Percentiles rank a stretch among this genome's conserved stretches.
Evolutionary conservation across 2,113 vertebrate genomes (phyloP).

Genomic region (Procapra przewalskii): DNA sequence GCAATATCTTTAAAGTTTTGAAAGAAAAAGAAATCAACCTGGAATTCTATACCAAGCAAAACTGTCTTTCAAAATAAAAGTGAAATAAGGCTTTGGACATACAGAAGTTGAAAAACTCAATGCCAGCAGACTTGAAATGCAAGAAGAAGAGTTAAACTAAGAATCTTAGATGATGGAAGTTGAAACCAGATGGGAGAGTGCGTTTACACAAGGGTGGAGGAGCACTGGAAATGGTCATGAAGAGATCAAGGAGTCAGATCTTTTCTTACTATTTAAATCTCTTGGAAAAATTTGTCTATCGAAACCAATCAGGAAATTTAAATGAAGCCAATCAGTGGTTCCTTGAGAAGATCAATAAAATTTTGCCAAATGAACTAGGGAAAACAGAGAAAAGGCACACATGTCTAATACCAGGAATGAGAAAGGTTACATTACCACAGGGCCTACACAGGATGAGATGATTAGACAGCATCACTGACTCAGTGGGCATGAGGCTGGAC

Average conservation of each 20-base stretch:
- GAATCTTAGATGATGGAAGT: not conserved
- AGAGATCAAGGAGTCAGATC: not conserved
- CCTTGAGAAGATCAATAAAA: not conserved
- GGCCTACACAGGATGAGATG: not conserved
- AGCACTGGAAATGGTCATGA: not conserved
- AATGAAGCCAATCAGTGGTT: not conserved
- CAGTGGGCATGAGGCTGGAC: not conserved
- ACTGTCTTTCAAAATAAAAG: not conserved
- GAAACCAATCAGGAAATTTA: not conserved
- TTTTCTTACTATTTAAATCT: not conserved
- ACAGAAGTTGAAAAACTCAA: not conserved
- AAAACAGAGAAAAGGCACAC: not conserved
- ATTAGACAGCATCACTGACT: rapidly evolving
- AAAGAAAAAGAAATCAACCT: not conserved
- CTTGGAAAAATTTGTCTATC: not conserved
- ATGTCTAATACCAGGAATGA: not conserved
- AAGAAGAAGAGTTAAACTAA: not conserved
- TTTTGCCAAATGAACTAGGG: not conserved
- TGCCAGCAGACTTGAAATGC: not conserved
- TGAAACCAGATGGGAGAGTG: not conserved
- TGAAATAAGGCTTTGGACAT: not conserved
- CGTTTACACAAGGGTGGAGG: too few species aligned
- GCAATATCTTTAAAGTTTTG: not conserved
- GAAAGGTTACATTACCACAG: not conserved
- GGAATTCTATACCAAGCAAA: not conserved